Evolutionary conservation across 2,113 vertebrate species (phyloP).

Genomic region (Delphinus delphis): DNA sequence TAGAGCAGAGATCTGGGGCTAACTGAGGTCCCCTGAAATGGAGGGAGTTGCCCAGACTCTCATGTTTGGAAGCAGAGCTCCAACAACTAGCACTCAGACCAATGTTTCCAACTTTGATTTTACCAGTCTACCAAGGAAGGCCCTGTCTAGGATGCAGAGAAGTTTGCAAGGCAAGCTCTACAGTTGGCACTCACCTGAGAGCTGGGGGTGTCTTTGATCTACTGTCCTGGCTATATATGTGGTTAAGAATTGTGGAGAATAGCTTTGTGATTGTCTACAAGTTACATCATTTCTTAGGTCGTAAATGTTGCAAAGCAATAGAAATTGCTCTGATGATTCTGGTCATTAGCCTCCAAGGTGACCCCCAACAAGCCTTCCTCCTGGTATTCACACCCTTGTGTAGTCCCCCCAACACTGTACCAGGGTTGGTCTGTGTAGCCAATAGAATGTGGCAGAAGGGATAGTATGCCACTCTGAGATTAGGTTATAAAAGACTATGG

Average conservation of each 20-base stretch:
- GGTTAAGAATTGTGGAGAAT: not conserved
- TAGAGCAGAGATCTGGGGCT: not conserved
- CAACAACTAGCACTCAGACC: too few species aligned
- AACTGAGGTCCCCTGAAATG: accelerated
- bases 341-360: not conserved
- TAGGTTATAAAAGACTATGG: not conserved
- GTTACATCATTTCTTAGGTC: not conserved
- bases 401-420: too few species aligned
- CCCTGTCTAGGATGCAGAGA: accelerated
- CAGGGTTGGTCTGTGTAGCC: too few species aligned
- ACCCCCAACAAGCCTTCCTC: not conserved
- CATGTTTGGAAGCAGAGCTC: not conserved
- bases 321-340: not conserved
- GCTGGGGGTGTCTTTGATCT: not conserved
- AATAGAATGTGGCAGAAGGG: not conserved
- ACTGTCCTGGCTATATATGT: accelerated
- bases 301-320: not conserved
- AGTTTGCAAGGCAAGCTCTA: not conserved
- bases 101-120: too few species aligned
- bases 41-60: not conserved
- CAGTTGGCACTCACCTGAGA: too few species aligned
- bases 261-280: not conserved
- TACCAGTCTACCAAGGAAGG: not conserved
- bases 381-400: not conserved
- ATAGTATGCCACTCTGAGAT: not conserved